Conservation (phyloP, 2,113 vertebrate genomes). For the Uria lomvia region DNA sequence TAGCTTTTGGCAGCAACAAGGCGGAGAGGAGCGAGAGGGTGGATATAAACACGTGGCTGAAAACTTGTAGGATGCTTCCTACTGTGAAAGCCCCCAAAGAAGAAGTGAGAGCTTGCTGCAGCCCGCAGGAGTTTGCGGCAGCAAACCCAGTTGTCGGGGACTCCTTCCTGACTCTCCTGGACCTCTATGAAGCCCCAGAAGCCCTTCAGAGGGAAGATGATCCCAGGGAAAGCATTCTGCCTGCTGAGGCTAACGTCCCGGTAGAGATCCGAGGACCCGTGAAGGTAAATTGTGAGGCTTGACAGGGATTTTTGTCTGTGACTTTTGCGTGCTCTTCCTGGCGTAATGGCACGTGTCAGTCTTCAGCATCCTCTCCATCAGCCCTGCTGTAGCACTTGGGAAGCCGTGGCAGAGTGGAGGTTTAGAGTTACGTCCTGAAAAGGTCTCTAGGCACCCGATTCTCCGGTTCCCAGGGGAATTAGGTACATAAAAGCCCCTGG, state of each 20-base stretch:
- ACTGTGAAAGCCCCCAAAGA: accelerated
- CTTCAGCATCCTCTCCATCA: not conserved
- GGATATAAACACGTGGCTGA: not conserved
- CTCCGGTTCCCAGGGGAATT: not conserved
- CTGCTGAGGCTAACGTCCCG: not conserved
- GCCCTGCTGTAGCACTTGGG: accelerated
- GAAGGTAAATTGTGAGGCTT: not conserved
- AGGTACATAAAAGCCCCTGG: accelerated
- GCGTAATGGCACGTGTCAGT: accelerated
- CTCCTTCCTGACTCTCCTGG: not conserved
- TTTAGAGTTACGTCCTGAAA: not conserved
- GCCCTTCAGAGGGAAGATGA: not conserved
- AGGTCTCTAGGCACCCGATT: accelerated
- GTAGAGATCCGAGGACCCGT: not conserved
- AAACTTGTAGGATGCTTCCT: not conserved
- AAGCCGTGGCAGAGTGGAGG: not conserved
- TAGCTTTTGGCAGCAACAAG: not conserved
- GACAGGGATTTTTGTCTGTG: accelerated
- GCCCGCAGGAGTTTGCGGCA: accelerated
- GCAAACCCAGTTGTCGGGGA: accelerated
- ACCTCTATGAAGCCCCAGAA: not conserved
- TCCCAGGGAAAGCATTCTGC: not conserved
- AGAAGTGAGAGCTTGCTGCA: not conserved
- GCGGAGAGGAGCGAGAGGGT: not conserved
- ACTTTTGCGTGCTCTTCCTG: accelerated